phyloP scores from a whole-genome alignment of 1,140 invertebrate species.

The Acromyrmex charruanus region DNA sequence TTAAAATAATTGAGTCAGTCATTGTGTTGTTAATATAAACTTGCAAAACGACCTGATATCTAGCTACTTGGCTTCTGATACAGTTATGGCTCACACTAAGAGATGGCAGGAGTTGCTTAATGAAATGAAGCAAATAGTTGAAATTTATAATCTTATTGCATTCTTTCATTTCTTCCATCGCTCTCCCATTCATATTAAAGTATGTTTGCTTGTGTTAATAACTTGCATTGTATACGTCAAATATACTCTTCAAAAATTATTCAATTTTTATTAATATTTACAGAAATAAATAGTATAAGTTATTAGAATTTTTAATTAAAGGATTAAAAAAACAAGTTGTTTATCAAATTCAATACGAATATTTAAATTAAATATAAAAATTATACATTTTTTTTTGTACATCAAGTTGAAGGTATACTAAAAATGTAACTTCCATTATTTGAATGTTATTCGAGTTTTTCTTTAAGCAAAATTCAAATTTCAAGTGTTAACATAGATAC shows the following conservation, averaged over 20 bases:
- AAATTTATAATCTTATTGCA: conserved; percentile 1
- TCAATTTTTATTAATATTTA: not conserved
- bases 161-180: not conserved
- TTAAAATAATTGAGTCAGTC: not conserved
- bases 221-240: not conserved
- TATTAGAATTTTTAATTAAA: not conserved
- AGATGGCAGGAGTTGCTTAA: conserved; percentile 51
- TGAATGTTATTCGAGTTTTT: not conserved
- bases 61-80: conserved; percentile 27
- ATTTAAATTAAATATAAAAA: not conserved
- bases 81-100: conserved; percentile 43
- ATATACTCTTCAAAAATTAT: not conserved
- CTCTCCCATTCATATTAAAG: not conserved
- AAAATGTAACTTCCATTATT: not conserved
- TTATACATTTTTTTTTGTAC: not conserved
- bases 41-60: conserved; percentile 27
- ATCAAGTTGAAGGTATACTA: not conserved
- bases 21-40: not conserved
- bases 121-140: not conserved
- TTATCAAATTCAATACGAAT: not conserved
- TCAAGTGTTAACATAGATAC: not conserved
- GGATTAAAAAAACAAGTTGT: not conserved
- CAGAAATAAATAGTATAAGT: not conserved
- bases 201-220: not conserved
- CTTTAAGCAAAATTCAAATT: not conserved